Evolutionary conservation across 2,113 vertebrate species (phyloP), one percentile per base, ranked within the genome.

Genomic region (Atractosteus spatula): DNA sequence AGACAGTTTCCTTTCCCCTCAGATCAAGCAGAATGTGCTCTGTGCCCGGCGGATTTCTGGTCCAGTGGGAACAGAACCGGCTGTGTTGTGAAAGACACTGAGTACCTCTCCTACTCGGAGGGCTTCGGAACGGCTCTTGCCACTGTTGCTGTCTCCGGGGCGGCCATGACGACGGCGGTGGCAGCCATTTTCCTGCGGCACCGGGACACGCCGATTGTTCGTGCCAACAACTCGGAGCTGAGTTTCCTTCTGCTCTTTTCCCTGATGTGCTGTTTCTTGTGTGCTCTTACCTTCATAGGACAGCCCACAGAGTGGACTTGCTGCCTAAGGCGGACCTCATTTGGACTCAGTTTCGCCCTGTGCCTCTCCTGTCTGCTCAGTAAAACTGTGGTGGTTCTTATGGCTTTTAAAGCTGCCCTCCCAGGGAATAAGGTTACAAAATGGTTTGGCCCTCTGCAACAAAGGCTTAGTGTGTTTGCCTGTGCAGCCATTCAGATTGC

Each of bases 221-320:
- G 78, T 42, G 89, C 90, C 66, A 94, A 90, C 77, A 94, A 94
- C 78, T 89, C 88, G 6, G 82, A 87, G 69, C 71, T 94, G 69
- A 94, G 91, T 76, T 92, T 92, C 79, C 78, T 92, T 72, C 80
- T 94, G 77, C 71, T 94, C 76, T 77, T 92, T 66, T 92, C 92
- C 3, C 80, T 94, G 74, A 84, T 71, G 42, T 69, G 91, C 64
- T 92, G 90, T 70, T 93, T 94, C 78, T 79, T 94, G 66, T 94
- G 90, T 69, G 88, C 87, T 8, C 84, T 93, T 77, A 88, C 89
- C 43, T 93, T 93, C 72, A 84, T 92, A 0, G 88, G 90, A 11
- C 85, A 67, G 73, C 91, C 91, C 7, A 83, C 91, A 13, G 72
- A 75, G 64, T 89, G 89, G 89, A 86, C 87, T 66, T 93, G 91